These are phyloP conservation scores for Egretta garzetta DNA, from an alignment of 2,113 vertebrate species.

Conservation along the genomic window DNA sequence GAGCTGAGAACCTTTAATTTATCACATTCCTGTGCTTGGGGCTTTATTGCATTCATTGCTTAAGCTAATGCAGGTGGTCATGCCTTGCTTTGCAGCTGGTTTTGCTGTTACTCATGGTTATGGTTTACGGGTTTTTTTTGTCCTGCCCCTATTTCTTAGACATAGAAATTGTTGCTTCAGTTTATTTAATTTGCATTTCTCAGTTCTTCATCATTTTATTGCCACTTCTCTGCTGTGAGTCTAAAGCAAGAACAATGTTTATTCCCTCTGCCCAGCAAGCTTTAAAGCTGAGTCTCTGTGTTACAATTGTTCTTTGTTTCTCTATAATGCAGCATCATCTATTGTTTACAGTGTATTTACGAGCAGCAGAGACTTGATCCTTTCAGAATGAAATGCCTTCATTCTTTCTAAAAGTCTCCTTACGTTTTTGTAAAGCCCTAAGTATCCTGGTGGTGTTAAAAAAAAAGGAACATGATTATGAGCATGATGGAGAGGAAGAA, in stretches of 20 bases:
- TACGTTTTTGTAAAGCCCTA: not conserved
- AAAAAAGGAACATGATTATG: not conserved
- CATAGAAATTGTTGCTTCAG: not conserved
- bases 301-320: constrained; percentile 44
- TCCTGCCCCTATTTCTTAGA: not conserved
- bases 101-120: not conserved
- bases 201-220: constrained; percentile 29
- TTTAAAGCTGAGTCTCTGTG: not conserved
- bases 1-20: constrained; percentile 59
- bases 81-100: constrained; percentile 38
- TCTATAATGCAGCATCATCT: not conserved
- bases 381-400: not conserved
- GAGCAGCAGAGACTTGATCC: not conserved
- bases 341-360: constrained; percentile 10
- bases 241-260: not conserved
- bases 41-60: constrained; percentile 27
- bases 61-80: constrained; percentile 17
- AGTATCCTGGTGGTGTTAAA: not conserved
- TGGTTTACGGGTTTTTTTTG: not conserved
- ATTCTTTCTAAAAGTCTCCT: not conserved
- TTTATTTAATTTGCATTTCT: constrained; percentile 47
- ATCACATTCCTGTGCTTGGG: constrained; percentile 29
- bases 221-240: not conserved
- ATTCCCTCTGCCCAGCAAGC: not conserved
- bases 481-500: not conserved